A percentile compares a stretch with the other conserved stretches of the same genome.
phyloP scores from a whole-genome alignment of 2,888 invertebrate genomes.

The Salpingus planirostris region DNA sequence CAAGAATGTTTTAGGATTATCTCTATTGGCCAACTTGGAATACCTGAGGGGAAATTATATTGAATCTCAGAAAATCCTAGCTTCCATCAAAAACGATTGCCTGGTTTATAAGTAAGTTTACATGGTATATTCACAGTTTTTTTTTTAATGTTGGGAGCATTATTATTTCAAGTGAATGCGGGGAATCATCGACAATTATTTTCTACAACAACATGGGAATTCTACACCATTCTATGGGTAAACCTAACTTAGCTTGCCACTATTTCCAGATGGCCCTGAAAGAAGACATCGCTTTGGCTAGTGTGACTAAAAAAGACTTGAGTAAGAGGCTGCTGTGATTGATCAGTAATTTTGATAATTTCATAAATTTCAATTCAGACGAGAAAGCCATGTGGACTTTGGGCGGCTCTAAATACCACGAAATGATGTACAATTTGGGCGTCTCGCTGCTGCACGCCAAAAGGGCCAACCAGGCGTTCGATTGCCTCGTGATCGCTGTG shows the following conservation, averaged over 20 bases:
- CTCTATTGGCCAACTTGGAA: conserved; percentile 55
- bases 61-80: conserved; percentile 52
- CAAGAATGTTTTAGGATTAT: conserved; percentile 47
- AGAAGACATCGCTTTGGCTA: conserved; percentile 51
- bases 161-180: conserved; percentile 44
- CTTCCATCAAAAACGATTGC: conserved; percentile 41
- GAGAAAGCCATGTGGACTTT: conserved; percentile 53
- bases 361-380: conserved; percentile 24
- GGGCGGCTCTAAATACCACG: conserved; percentile 53
- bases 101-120: conserved; percentile 41
- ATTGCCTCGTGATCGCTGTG: conserved; percentile 79
- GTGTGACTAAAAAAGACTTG: conserved; percentile 32
- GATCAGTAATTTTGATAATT: conserved; percentile 2
- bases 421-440: conserved; percentile 73
- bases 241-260: conserved; percentile 69
- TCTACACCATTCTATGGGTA: conserved; percentile 70
- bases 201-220: conserved; percentile 78
- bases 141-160: too few species aligned
- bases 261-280: conserved; percentile 72
- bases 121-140: neutral
- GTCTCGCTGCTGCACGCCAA: conserved; percentile 74
- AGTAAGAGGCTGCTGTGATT: conserved; percentile 6
- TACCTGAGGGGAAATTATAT: conserved; percentile 55
- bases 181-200: conserved; percentile 53
- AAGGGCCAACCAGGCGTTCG: conserved; percentile 78